phyloP scores from a whole-genome alignment of 2,113 vertebrate genomes.

The Oxyura jamaicensis region DNA sequence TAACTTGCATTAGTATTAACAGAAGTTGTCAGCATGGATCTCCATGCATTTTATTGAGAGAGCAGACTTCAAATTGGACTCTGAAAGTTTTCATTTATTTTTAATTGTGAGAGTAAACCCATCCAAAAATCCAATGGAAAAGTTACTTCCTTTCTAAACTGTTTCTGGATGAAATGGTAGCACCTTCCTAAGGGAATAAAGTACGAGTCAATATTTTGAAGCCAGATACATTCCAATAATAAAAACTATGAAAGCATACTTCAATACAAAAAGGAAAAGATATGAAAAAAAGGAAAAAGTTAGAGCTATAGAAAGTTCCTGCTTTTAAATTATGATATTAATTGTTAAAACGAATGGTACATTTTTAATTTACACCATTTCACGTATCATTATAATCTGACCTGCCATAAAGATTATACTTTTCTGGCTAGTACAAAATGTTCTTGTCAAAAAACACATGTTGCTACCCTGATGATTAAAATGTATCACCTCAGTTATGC shows the following conservation, averaged over 20 bases:
- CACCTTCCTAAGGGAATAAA: background rate
- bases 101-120: constrained; percentile 27
- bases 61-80: background rate
- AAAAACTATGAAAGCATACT: background rate
- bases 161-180: background rate
- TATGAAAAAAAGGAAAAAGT: background rate
- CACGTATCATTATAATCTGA: background rate
- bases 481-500: background rate
- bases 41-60: background rate
- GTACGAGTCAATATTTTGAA: background rate
- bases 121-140: background rate
- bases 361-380: background rate
- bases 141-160: constrained; percentile 10
- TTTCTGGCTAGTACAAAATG: background rate
- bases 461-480: background rate
- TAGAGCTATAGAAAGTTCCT: background rate
- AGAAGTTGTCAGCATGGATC: background rate
- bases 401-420: background rate
- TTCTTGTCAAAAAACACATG: background rate
- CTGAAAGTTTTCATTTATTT: constrained; percentile 30
- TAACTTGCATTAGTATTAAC: constrained; percentile 29
- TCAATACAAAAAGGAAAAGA: background rate
- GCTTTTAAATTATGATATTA: background rate
- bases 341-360: background rate
- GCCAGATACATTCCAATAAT: background rate